phyloP scores from a whole-genome alignment of 1,140 invertebrate genomes.

The Euborellia annulipes region DNA sequence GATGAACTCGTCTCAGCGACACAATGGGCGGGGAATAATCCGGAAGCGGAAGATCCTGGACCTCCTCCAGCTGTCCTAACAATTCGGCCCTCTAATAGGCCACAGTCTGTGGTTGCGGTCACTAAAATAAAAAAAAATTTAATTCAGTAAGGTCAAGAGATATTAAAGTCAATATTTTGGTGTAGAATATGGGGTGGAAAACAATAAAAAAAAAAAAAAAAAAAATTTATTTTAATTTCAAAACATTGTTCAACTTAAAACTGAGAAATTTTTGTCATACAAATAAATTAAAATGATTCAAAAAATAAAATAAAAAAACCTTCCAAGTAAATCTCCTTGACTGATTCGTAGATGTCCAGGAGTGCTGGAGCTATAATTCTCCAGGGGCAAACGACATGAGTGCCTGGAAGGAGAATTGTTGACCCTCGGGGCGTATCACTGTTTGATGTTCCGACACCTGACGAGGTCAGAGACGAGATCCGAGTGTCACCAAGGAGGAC shows the following conservation, averaged over 20 bases:
- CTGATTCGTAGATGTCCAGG: slow-evolving; percentile 62
- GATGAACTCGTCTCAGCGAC: slow-evolving; percentile 76
- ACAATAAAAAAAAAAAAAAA: too few species aligned
- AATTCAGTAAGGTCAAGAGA: too few species aligned
- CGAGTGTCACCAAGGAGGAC: slow-evolving; percentile 66
- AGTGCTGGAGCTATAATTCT: slow-evolving; percentile 55
- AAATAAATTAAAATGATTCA: neutral
- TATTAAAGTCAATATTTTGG: too few species aligned
- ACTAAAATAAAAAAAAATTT: slow-evolving; percentile 37
- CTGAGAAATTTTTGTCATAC: too few species aligned
- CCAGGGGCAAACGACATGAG: slow-evolving; percentile 74
- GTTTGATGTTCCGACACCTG: slow-evolving; percentile 73
- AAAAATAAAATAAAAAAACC: slow-evolving; percentile 31
- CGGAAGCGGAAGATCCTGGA: slow-evolving; percentile 55
- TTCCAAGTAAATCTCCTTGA: slow-evolving; percentile 82
- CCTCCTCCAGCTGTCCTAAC: too few species aligned
- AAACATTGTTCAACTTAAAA: too few species aligned
- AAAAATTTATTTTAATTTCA: too few species aligned
- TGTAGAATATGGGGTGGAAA: neutral
- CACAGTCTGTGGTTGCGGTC: slow-evolving; percentile 75
- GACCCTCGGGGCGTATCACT: slow-evolving; percentile 55
- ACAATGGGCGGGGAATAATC: slow-evolving; percentile 73
- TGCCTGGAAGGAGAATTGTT: slow-evolving; percentile 58
- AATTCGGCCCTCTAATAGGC: slow-evolving; percentile 66
- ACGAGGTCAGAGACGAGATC: slow-evolving; percentile 79